Conservation (phyloP, 2,888 invertebrate species). For the Chloroclysta siterata region DNA sequence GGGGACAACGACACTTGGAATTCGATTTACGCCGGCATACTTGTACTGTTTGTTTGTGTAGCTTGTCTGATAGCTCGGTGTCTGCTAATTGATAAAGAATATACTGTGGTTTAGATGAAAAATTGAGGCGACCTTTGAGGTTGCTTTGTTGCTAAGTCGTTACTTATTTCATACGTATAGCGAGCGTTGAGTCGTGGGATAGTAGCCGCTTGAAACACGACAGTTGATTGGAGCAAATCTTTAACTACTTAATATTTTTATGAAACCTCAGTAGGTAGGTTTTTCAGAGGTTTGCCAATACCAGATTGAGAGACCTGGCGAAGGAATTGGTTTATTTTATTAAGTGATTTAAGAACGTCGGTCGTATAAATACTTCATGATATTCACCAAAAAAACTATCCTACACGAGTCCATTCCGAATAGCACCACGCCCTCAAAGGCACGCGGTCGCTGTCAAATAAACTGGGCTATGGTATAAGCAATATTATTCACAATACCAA, state of each 20-base stretch:
- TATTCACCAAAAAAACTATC: too few relatives aligned
- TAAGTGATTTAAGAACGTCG: too few relatives aligned
- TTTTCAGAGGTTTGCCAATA: too few relatives aligned
- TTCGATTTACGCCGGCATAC: slow-evolving; percentile 25
- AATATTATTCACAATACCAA: slow-evolving; percentile 13
- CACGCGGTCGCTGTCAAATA: slow-evolving; percentile 49
- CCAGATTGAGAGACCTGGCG: too few relatives aligned
- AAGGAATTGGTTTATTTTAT: too few relatives aligned
- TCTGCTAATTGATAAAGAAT: slow-evolving; percentile 23
- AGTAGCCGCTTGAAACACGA: not conserved
- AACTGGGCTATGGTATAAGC: slow-evolving; percentile 12
- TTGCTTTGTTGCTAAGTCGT: not conserved
- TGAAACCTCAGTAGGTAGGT: too few relatives aligned
- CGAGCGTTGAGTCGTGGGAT: not conserved
- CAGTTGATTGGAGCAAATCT: not conserved
- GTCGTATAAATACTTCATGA: too few relatives aligned
- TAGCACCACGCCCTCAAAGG: not conserved
- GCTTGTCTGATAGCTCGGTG: slow-evolving; percentile 1
- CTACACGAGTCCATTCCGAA: not conserved
- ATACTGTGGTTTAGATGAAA: not conserved
- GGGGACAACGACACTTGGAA: slow-evolving; percentile 27
- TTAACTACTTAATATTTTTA: too few relatives aligned
- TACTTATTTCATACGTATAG: not conserved
- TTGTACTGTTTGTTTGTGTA: slow-evolving; percentile 19
- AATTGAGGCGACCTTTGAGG: not conserved